Evolutionary conservation across 2,797 vertebrate species (phyloP).

Genomic region (Leuciscus waleckii): DNA sequence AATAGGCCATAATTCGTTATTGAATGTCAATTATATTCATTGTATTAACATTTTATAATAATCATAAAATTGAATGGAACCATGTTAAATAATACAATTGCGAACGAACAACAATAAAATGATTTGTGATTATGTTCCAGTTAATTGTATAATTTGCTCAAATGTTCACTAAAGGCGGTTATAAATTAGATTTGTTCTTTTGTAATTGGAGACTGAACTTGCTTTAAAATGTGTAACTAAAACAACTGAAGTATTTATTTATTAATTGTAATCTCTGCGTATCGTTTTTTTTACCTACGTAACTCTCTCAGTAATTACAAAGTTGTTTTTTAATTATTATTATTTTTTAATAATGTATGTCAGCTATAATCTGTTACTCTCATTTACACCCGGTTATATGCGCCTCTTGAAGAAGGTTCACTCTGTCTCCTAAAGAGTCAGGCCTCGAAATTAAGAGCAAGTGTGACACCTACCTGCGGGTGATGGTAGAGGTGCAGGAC

Average conservation of each 20-base stretch:
- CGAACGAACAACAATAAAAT: neutral
- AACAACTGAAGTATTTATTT: neutral
- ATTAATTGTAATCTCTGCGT: neutral
- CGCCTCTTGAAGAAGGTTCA: constrained; percentile 69
- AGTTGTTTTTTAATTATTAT: neutral
- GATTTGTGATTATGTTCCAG: neutral
- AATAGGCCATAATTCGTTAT: neutral
- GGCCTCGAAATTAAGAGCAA: constrained; percentile 88
- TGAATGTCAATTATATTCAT: constrained; percentile 16
- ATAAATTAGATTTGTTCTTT: neutral
- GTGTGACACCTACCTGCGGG: constrained; percentile 98
- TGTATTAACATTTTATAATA: constrained; percentile 2
- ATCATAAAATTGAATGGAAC: constrained; percentile 10
- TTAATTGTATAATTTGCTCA: neutral
- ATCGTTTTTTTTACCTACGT: neutral
- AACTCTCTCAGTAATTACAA: neutral
- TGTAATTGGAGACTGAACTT: neutral
- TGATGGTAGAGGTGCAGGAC: constrained; percentile 82
- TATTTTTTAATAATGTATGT: too few relatives aligned
- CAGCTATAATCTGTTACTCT: neutral
- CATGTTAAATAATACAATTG: neutral
- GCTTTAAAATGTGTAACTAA: neutral
- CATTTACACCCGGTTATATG: constrained; percentile 57
- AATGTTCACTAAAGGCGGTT: neutral
- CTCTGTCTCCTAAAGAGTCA: constrained; percentile 72